Evolutionary conservation across 2,888 invertebrate species (phyloP).

Genomic region (Argynnis bischoffii): DNA sequence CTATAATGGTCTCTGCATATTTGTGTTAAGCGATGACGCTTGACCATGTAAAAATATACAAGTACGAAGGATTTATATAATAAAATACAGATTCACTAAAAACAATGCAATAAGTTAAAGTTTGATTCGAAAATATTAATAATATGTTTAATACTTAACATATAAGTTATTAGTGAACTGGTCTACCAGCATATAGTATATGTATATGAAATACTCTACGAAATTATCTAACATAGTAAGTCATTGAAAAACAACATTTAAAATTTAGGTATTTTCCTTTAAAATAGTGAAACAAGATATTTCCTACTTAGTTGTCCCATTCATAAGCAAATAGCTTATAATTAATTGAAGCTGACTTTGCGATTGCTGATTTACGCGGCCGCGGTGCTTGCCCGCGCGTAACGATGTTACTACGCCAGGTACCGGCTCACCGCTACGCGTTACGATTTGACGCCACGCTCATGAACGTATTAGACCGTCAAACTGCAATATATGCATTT

Average conservation of each 20-base stretch:
- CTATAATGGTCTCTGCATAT: neutral
- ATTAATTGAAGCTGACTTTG: neutral
- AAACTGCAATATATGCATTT: constrained; percentile 29
- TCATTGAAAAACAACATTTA: too few species aligned
- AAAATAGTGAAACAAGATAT: neutral
- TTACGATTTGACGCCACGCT: constrained; percentile 44
- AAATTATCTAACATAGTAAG: too few species aligned
- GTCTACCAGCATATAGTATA: too few species aligned
- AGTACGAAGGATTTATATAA: neutral
- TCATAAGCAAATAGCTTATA: neutral
- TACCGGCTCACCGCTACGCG: constrained; percentile 30
- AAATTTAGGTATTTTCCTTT: too few species aligned
- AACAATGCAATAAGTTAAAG: too few species aligned
- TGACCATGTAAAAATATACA: neutral
- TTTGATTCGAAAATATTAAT: too few species aligned
- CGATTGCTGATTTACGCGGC: constrained; percentile 19
- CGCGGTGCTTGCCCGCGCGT: constrained; percentile 25
- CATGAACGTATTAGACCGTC: constrained; percentile 43
- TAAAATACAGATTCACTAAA: too few species aligned
- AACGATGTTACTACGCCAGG: constrained; percentile 30
- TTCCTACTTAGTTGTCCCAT: constrained; percentile 2
- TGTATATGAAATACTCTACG: too few species aligned
- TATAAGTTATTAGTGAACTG: too few species aligned
- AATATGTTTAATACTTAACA: too few species aligned
- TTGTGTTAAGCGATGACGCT: constrained; percentile 1